Base-by-base conservation (phyloP, 2,797 vertebrate species). In the Sus cebifrons region DNA sequence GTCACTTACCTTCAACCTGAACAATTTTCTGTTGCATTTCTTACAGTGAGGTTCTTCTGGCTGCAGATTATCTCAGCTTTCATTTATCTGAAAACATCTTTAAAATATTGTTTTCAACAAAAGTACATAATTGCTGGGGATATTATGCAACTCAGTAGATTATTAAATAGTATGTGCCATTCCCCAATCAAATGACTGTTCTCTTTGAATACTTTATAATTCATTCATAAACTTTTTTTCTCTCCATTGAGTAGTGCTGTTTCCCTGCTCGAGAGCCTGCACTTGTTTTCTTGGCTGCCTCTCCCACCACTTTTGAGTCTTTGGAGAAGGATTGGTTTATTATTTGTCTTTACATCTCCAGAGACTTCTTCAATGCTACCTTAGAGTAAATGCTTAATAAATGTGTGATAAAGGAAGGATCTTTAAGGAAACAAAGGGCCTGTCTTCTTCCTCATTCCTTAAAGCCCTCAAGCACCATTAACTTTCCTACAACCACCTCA, bases 371-470 rank as follows among this genome's bases (percentile, higher is more conserved):
- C 67, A 89, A n/a, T 86, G 23, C 7, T 95, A 64, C 17, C 27
- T 93, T 82, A 86, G 58, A 87, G 25, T 91, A 79, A 91, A 83
- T 68, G 70, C 54, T 89, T 77, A 74, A 78, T 84, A 70, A 86
- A 94, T 93, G 56, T 86, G 86, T 94, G 83, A 60, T 89, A 87
- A 95, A 91, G 93, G 67, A 86, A 89, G 85, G 44, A 40, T 49
- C 79, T 96, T 94, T 86, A 86, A 92, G 29, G 56, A 62, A 93
- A 86, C 17, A 81, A 25, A 78, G 29, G 49, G 21, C 32, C 32
- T 58, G 5, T 20, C 54, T 92, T 82, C n/a, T 84, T 96, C n/a
- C 14, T 93, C 58, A 40, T 84, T 62, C 68, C 49, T 94, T 89
- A 62, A 95, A 97, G 13, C 40, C 40, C 44, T 87, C 32, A 67